Evolutionary conservation across 2,113 vertebrate genomes (phyloP).

Genomic region (Nothobranchius kuhntae): DNA sequence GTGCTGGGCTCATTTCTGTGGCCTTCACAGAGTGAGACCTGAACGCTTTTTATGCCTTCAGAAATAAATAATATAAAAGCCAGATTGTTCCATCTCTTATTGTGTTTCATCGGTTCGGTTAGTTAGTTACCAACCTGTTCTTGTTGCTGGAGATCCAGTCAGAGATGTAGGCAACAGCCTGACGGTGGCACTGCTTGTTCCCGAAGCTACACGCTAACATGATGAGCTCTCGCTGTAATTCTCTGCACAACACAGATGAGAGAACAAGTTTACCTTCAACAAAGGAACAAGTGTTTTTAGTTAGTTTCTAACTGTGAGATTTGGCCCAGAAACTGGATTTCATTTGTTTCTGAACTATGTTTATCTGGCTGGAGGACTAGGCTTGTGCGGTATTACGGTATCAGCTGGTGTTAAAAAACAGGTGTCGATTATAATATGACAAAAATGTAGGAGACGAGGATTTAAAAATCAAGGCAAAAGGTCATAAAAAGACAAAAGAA

Average conservation of each 20-base stretch:
- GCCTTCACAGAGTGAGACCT: too few relatives aligned
- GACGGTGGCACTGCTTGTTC: conserved; percentile 96
- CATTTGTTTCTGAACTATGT: neutral
- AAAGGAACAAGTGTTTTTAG: neutral
- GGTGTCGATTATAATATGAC: too few relatives aligned
- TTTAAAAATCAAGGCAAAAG: too few relatives aligned
- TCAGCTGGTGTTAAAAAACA: too few relatives aligned
- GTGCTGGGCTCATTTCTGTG: too few relatives aligned
- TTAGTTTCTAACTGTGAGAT: neutral
- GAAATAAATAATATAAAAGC: too few relatives aligned
- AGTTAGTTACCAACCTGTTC: conserved; percentile 81
- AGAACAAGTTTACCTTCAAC: neutral
- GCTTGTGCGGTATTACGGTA: too few relatives aligned
- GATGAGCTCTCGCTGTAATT: conserved; percentile 92
- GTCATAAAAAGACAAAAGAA: too few relatives aligned
- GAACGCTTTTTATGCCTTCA: too few relatives aligned
- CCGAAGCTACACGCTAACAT: conserved; percentile 97
- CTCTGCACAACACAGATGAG: conserved; percentile 72
- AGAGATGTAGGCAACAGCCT: conserved; percentile 92
- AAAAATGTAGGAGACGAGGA: too few relatives aligned
- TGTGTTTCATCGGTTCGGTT: too few relatives aligned
- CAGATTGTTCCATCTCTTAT: too few relatives aligned
- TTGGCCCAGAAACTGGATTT: neutral
- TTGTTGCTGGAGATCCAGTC: conserved; percentile 99
- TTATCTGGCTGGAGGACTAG: neutral